Conservation (phyloP, 2,797 vertebrate species). For the Varecia variegata region DNA sequence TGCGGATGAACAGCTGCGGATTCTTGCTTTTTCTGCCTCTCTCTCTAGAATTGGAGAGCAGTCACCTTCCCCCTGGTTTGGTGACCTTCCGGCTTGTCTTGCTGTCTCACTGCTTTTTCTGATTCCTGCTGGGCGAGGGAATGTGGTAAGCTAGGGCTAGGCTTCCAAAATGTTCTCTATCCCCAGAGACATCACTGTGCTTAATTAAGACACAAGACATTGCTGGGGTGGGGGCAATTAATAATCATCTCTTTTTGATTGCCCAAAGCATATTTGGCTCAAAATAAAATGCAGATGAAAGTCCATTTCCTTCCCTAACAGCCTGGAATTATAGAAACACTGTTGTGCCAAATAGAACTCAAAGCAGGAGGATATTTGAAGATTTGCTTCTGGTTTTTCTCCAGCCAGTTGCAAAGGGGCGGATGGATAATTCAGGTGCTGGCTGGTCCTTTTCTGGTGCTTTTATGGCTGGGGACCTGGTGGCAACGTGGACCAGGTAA, state of each 20-base stretch:
- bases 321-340: not conserved
- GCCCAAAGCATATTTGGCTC: not conserved
- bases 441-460: not conserved
- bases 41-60: conserved; percentile 49
- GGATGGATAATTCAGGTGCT: not conserved
- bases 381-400: not conserved
- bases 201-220: conserved; percentile 17
- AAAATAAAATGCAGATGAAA: conserved; percentile 25
- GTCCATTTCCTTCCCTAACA: not conserved
- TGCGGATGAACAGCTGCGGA: not conserved
- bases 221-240: not conserved
- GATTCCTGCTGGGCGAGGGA: not conserved
- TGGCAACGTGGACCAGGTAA: not conserved
- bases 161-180: not conserved
- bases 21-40: conserved; percentile 14
- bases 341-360: not conserved
- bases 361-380: not conserved
- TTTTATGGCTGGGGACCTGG: not conserved
- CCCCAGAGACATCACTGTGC: not conserved
- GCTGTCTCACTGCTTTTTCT: not conserved
- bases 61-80: conserved; percentile 54
- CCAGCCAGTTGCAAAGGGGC: not conserved
- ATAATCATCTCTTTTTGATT: conserved; percentile 23
- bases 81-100: conserved; percentile 58
- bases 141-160: not conserved